Evolutionary conservation across 2,113 vertebrate species (phyloP).

Genomic region (Sterna hirundo): DNA sequence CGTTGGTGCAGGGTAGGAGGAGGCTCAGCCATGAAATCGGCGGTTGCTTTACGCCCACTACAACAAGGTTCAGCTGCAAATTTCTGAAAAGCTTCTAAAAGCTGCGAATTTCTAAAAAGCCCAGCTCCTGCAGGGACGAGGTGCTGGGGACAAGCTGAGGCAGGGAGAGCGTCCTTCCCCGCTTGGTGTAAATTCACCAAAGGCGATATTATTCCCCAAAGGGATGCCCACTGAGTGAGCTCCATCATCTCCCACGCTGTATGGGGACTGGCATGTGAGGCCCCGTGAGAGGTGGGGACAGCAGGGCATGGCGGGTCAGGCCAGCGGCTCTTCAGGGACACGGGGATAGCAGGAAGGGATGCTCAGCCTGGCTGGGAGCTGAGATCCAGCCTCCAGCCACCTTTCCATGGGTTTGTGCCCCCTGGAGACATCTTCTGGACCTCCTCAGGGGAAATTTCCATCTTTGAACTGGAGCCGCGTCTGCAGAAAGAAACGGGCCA

Average conservation of each 20-base stretch:
- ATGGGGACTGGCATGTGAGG: fast-evolving
- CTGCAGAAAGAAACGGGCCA: background rate
- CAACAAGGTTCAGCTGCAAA: background rate
- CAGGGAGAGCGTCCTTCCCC: background rate
- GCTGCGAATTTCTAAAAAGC: background rate
- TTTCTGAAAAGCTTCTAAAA: background rate
- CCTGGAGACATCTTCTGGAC: background rate
- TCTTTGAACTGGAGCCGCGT: background rate
- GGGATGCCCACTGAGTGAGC: background rate
- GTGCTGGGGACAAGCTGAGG: background rate
- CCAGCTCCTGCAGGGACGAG: background rate
- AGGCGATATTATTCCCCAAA: background rate
- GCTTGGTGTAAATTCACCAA: background rate
- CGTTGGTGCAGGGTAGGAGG: fast-evolving
- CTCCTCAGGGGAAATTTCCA: background rate
- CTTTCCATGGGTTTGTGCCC: background rate
- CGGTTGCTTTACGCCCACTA: fast-evolving
- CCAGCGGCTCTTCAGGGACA: fast-evolving
- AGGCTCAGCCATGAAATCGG: background rate
- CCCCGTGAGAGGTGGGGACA: background rate
- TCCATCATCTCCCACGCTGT: background rate
- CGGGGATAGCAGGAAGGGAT: background rate
- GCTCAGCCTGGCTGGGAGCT: background rate
- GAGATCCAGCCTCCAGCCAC: background rate
- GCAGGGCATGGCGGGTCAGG: background rate